Evolutionary conservation across 1,140 invertebrate genomes (phyloP).

Genomic region (Aphaenogaster rudis): DNA sequence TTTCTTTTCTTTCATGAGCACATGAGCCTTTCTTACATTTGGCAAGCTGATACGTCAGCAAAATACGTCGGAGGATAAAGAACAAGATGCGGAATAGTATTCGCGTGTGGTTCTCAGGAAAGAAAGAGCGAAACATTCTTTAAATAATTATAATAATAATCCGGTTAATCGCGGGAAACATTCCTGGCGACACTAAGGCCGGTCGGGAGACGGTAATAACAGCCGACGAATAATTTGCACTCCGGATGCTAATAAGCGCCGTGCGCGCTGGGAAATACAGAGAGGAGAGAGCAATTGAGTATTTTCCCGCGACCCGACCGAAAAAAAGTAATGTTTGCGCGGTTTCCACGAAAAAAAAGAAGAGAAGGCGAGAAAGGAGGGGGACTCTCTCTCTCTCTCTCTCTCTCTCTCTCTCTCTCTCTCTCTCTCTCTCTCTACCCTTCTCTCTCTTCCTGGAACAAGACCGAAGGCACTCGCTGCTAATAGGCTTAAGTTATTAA

Average conservation of each 20-base stretch:
- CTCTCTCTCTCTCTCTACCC: neutral
- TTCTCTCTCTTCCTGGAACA: constrained; percentile 2
- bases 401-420: neutral
- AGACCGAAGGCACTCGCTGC: constrained; percentile 67
- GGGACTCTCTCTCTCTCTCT: too few species aligned
- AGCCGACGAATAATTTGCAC: constrained; percentile 49
- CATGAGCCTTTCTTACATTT: neutral
- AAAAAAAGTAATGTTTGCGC: constrained; percentile 59
- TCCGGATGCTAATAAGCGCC: constrained; percentile 59
- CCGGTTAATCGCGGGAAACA: constrained; percentile 36
- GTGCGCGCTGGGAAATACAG: constrained; percentile 9
- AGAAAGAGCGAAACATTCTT: constrained; percentile 12
- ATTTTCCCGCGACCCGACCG: constrained; percentile 22
- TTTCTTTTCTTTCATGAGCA: neutral
- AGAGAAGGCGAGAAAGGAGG: neutral
- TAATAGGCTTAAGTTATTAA: constrained; percentile 81
- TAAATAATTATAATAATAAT: constrained; percentile 52
- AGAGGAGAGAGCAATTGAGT: constrained; percentile 29
- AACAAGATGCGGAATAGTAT: neutral
- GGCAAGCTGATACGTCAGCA: neutral
- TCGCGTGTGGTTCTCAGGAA: neutral
- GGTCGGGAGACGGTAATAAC: constrained; percentile 9
- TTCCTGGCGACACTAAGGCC: constrained; percentile 4
- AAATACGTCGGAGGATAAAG: neutral
- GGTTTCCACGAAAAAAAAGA: constrained; percentile 48